Evolutionary conservation across 2,797 vertebrate species (phyloP).

Genomic region (Pseudomugil tenellus): DNA sequence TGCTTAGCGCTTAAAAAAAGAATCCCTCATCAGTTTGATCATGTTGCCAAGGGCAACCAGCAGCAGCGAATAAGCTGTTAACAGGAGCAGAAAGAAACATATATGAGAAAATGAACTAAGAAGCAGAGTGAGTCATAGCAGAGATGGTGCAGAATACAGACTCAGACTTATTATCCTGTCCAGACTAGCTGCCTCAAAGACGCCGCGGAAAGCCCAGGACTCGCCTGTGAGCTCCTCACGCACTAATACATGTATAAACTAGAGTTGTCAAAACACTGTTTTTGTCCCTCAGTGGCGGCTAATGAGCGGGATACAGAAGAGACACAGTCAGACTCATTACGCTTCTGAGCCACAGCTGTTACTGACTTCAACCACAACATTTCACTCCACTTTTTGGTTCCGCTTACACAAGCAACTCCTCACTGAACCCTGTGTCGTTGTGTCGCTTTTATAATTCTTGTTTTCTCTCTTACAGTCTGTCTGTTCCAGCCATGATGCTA

Average conservation of each 20-base stretch:
- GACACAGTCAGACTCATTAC: constrained; percentile 50
- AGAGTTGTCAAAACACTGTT: constrained; percentile 43
- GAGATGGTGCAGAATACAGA: constrained; percentile 32
- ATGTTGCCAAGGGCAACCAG: constrained; percentile 57
- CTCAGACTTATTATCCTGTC: constrained; percentile 38
- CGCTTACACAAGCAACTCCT: constrained; percentile 39
- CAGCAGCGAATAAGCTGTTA: constrained; percentile 33
- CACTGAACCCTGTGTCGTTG: constrained; percentile 37
- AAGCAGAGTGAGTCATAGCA: constrained; percentile 34
- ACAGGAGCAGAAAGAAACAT: constrained; percentile 23
- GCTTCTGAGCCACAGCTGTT: constrained; percentile 46
- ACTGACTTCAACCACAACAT: constrained; percentile 63
- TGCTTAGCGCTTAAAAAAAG: constrained; percentile 44
- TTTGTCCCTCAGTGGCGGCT: constrained; percentile 43
- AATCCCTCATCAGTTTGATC: constrained; percentile 48
- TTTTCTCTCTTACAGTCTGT: constrained; percentile 18
- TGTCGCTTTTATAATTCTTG: constrained; percentile 38
- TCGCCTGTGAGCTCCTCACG: not conserved
- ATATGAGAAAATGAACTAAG: constrained; percentile 17
- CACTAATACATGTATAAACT: constrained; percentile 36
- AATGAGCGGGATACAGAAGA: constrained; percentile 52
- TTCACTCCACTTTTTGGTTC: constrained; percentile 31
- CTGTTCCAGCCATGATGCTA: constrained; percentile 39
- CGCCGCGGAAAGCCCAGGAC: constrained; percentile 14
- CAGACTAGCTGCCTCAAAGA: constrained; percentile 10